phyloP scores from a whole-genome alignment of 30 jellyfish, hydroid and myxozoan species.

The Nemopilema nomurai region DNA sequence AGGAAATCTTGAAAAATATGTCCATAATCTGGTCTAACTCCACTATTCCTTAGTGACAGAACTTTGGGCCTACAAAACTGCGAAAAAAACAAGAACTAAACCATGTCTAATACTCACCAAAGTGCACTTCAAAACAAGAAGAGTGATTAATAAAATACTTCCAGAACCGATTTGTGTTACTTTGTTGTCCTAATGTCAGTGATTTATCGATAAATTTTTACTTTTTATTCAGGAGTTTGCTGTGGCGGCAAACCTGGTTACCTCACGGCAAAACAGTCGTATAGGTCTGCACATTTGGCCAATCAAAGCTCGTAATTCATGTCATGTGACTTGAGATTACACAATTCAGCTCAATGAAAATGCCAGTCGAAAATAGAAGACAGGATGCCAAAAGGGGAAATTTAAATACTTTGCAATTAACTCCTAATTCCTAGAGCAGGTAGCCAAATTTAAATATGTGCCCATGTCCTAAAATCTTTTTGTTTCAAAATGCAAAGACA shows the following conservation, averaged over 20 bases:
- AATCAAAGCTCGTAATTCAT: not conserved
- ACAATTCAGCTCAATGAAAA: constrained; percentile 24
- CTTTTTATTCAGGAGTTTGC: not conserved
- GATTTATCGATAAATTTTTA: not conserved
- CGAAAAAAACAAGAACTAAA: not conserved
- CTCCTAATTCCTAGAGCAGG: too few relatives aligned
- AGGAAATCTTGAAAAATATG: not conserved
- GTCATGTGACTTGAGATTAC: constrained; percentile 30
- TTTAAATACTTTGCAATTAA: too few relatives aligned
- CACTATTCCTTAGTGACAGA: not conserved
- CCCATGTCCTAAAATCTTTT: too few relatives aligned
- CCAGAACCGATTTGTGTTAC: not conserved
- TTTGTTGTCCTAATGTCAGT: not conserved
- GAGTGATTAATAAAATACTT: not conserved
- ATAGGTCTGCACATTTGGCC: constrained; percentile 2
- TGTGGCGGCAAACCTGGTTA: constrained; percentile 39
- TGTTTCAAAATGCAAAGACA: too few relatives aligned
- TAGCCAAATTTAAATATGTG: too few relatives aligned
- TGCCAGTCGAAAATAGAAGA: not conserved
- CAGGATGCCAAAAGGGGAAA: not conserved
- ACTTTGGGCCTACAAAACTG: not conserved
- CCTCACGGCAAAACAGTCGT: constrained; percentile 48
- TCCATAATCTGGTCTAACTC: not conserved
- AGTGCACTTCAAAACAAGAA: not conserved
- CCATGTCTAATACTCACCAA: constrained; percentile 1